Conservation (phyloP, 2,113 vertebrate genomes). For the Lathamus discolor region DNA sequence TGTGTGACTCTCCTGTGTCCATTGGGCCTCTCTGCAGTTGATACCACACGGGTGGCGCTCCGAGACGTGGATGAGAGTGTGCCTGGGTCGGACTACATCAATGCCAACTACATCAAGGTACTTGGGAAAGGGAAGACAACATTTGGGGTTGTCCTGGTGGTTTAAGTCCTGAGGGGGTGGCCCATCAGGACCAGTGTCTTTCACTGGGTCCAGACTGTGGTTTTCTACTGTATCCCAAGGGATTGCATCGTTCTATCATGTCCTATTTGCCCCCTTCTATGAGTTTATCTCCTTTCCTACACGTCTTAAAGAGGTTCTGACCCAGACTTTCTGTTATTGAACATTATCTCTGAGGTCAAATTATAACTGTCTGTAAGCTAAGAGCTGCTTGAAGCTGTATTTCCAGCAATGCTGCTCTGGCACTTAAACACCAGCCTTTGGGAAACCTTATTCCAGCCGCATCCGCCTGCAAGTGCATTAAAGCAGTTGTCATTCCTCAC, state of each 20-base stretch:
- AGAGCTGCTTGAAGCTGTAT: background rate
- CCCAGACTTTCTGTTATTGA: background rate
- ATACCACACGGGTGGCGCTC: slow-evolving; percentile 82
- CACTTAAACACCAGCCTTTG: background rate
- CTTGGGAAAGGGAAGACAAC: background rate
- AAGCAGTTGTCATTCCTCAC: background rate
- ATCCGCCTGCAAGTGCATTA: background rate
- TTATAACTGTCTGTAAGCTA: background rate
- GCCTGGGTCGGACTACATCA: slow-evolving; percentile 84
- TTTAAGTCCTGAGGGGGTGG: background rate
- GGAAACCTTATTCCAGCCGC: background rate
- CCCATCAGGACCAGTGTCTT: background rate
- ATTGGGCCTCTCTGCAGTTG: slow-evolving; percentile 67
- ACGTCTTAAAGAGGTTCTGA: background rate
- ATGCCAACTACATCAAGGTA: slow-evolving; percentile 88
- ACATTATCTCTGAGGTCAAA: background rate
- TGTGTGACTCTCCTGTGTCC: background rate
- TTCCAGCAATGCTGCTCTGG: background rate
- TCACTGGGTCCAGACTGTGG: too few relatives aligned
- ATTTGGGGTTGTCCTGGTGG: background rate
- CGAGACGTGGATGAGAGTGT: slow-evolving; percentile 72
- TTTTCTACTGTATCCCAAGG: background rate
- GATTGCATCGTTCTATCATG: background rate
- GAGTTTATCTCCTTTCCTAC: background rate
- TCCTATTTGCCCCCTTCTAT: background rate